Percentiles rank a stretch among this genome's conserved stretches.
phyloP scores from a whole-genome alignment of 2,888 invertebrate species.

The Oeneis ivallda region DNA sequence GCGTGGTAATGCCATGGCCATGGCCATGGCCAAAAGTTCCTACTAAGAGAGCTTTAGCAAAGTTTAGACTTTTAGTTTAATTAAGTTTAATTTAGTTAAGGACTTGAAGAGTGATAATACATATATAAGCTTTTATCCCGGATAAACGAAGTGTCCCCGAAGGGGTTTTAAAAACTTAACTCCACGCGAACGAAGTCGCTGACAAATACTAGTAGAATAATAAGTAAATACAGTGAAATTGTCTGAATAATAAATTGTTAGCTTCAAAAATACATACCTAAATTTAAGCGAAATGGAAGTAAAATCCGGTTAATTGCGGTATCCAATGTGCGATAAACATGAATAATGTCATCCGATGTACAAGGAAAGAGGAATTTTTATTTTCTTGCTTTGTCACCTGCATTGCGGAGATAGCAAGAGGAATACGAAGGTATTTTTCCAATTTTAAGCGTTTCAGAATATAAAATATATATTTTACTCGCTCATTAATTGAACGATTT shows the following conservation, averaged over 20 bases:
- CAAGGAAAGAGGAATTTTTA: constrained; percentile 67
- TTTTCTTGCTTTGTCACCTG: constrained; percentile 75
- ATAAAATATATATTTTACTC: constrained; percentile 32
- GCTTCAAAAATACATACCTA: constrained; percentile 39
- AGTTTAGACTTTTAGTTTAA: too few relatives aligned
- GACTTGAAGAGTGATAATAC: too few relatives aligned
- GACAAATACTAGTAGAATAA: neutral
- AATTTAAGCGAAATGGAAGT: constrained; percentile 46
- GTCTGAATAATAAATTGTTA: constrained; percentile 22
- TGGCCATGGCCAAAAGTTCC: too few relatives aligned
- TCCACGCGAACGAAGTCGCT: too few relatives aligned
- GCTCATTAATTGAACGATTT: constrained; percentile 13
- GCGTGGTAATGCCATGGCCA: too few relatives aligned
- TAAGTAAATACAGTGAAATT: neutral
- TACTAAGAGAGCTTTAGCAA: too few relatives aligned
- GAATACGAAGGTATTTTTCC: constrained; percentile 31
- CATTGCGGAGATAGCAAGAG: constrained; percentile 59
- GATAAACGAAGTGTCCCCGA: too few relatives aligned
- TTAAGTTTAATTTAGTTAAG: too few relatives aligned
- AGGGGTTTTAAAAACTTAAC: too few relatives aligned
- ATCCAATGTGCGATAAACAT: constrained; percentile 73
- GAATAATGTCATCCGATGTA: constrained; percentile 75
- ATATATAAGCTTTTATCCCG: too few relatives aligned
- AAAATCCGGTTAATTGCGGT: constrained; percentile 74
- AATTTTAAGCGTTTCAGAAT: constrained; percentile 25